Evolutionary conservation across 2,888 invertebrate genomes (phyloP).

Genomic region (Stenchaetothrips biformis): DNA sequence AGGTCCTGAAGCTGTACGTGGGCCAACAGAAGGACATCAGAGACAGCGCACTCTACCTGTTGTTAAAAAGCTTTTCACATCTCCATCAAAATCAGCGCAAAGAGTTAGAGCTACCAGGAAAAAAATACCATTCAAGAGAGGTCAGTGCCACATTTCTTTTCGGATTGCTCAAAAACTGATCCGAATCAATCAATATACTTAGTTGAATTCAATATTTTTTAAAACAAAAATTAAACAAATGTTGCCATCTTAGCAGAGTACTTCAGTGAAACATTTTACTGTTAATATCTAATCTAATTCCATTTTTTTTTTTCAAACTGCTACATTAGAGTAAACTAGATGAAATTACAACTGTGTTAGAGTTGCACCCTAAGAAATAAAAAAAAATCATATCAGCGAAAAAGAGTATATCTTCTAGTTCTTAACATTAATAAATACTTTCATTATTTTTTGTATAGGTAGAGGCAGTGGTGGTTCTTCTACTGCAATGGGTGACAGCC

Average conservation of each 20-base stretch:
- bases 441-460: background rate
- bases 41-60: no score
- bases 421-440: no score
- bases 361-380: no score
- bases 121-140: background rate
- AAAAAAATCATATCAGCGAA: no score
- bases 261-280: background rate
- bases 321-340: no score
- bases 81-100: background rate
- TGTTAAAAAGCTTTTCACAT: background rate
- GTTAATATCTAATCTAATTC: background rate
- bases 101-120: background rate
- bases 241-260: background rate
- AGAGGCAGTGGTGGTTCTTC: background rate
- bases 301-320: background rate
- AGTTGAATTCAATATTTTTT: no score
- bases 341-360: no score
- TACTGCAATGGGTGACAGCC: background rate
- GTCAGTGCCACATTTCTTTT: background rate
- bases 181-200: no score
- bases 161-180: no score
- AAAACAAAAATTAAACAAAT: no score
- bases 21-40: no score
- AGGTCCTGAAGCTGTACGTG: background rate
- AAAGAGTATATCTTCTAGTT: no score